A percentile compares a stretch with the other conserved stretches of the same genome.
phyloP scores from a whole-genome alignment of 2,113 vertebrate species.

The western clawed frog (Xenopus tropicalis) region UCB_Xtro_10.0 CM004450.2:84540001-84540500 shows the following conservation, averaged over 20 bases:
- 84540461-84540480: background rate
- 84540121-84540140: too few species aligned
- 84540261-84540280: background rate
- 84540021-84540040: background rate
- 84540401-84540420: slow-evolving; percentile 2
- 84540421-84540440: background rate
- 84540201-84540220: background rate
- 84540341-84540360: background rate
- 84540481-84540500: slow-evolving; percentile 24
- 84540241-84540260: background rate
- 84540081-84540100: background rate
- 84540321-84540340: background rate
- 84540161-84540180: background rate
- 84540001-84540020: background rate
- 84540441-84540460: background rate
- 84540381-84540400: slow-evolving; percentile 1
- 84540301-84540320: background rate
- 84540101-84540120: background rate
- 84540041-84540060: too few species aligned
- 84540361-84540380: slow-evolving; percentile 5
- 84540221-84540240: background rate
- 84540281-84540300: background rate
- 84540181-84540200: background rate
- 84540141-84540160: background rate
- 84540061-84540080: background rate